phyloP scores from a whole-genome alignment of 1,140 invertebrate genomes.

The Nasonia giraulti region DNA sequence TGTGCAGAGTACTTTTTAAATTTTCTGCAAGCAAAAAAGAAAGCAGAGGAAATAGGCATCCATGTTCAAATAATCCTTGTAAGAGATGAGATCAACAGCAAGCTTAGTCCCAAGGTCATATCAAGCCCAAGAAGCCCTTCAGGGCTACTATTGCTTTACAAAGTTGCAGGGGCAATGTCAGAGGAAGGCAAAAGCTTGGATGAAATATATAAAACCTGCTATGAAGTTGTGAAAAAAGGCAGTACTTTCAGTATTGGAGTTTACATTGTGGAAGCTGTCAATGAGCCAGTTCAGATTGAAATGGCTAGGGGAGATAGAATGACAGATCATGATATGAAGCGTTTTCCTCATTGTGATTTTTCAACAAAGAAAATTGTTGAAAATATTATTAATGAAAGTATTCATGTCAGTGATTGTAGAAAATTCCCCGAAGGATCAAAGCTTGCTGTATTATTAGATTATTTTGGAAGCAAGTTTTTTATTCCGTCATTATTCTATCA shows the following conservation, averaged over 20 bases:
- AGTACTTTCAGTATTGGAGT: constrained; percentile 59
- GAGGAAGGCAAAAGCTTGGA: constrained; percentile 75
- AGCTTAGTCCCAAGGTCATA: constrained; percentile 66
- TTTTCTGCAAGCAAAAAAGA: constrained; percentile 77
- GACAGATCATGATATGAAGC: constrained; percentile 40
- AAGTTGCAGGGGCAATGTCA: constrained; percentile 82
- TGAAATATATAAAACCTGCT: constrained; percentile 67
- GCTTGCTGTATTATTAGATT: constrained; percentile 27
- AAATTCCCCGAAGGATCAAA: constrained; percentile 7
- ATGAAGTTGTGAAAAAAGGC: constrained; percentile 56
- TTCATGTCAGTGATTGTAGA: background rate
- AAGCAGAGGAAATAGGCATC: constrained; percentile 72
- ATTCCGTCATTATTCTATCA: background rate
- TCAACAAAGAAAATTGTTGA: constrained; percentile 35
- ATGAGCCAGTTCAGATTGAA: constrained; percentile 30
- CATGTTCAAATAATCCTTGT: constrained; percentile 63
- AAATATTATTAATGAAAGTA: constrained; percentile 32
- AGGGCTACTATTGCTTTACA: constrained; percentile 78
- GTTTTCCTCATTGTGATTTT: constrained; percentile 1
- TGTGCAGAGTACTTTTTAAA: constrained; percentile 81
- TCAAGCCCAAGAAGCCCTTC: constrained; percentile 73
- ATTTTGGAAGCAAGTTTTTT: constrained; percentile 37
- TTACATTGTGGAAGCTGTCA: constrained; percentile 37
- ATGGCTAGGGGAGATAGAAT: constrained; percentile 47
- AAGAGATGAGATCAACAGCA: constrained; percentile 73